Percentiles rank a stretch among this genome's conserved stretches.
Conservation (phyloP, 1,140 invertebrate species). For the Drosophila teissieri region DNA sequence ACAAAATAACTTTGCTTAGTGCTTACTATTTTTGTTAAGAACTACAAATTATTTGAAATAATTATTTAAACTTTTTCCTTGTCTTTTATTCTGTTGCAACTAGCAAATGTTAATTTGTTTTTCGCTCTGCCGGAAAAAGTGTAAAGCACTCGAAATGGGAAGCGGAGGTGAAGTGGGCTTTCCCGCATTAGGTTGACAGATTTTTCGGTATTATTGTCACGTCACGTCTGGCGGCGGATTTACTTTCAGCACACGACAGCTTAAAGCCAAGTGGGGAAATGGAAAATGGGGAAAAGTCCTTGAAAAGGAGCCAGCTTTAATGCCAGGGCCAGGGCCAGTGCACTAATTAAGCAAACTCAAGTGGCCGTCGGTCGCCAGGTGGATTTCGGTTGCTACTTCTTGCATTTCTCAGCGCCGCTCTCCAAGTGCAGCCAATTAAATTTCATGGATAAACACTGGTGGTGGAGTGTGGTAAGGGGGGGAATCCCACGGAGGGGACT, state of each 20-base stretch:
- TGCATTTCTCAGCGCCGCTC: conserved; percentile 12
- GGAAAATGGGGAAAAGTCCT: not conserved
- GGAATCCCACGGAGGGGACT: conserved; percentile 45
- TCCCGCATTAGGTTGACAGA: conserved; percentile 52
- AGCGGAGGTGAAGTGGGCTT: conserved; percentile 16
- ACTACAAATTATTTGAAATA: too few species aligned
- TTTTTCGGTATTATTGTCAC: conserved; percentile 77
- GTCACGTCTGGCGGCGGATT: conserved; percentile 73
- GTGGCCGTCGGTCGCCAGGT: conserved; percentile 27
- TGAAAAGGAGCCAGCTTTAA: conserved; percentile 16
- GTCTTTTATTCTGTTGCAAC: too few species aligned
- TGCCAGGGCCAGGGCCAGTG: not conserved
- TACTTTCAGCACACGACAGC: conserved; percentile 20
- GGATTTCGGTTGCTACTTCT: conserved; percentile 1
- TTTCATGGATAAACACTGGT: conserved; percentile 73
- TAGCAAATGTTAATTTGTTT: too few species aligned
- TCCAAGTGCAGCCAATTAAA: conserved; percentile 66
- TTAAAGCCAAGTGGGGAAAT: conserved; percentile 36
- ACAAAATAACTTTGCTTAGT: too few species aligned
- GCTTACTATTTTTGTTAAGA: too few species aligned
- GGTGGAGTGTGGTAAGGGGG: not conserved
- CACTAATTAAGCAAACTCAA: conserved; percentile 55
- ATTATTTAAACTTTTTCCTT: too few species aligned
- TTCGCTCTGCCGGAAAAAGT: conserved; percentile 9
- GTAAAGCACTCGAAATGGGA: conserved; percentile 10